A percentile compares a stretch with the other conserved stretches of the same genome.
phyloP scores from a whole-genome alignment of 2,888 invertebrate species.

The Drosophila melanosoma region DNA sequence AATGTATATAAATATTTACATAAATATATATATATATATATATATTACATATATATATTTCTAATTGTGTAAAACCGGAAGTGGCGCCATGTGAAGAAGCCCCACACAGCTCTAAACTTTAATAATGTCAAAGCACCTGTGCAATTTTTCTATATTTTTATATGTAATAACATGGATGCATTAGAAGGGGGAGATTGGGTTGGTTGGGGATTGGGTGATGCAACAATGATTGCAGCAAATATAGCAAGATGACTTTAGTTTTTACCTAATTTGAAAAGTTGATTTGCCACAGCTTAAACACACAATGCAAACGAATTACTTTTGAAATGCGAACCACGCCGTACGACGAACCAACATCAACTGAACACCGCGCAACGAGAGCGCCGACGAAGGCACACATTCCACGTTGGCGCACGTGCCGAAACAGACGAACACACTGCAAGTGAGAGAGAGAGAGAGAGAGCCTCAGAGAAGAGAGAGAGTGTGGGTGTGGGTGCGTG shows the following conservation, averaged over 20 bases:
- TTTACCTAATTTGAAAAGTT: slow-evolving; percentile 48
- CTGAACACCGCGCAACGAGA: slow-evolving; percentile 49
- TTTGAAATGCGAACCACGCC: slow-evolving; percentile 65
- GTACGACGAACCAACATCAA: slow-evolving; percentile 76
- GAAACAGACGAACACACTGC: slow-evolving; percentile 30
- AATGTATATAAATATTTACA: slow-evolving; percentile 1
- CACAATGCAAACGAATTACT: slow-evolving; percentile 33
- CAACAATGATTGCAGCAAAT: background rate
- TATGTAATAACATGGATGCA: slow-evolving; percentile 20
- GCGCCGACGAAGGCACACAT: slow-evolving; percentile 18
- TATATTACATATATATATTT: background rate
- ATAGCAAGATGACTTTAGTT: slow-evolving; percentile 4
- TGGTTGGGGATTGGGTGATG: background rate
- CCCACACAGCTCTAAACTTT: slow-evolving; percentile 19
- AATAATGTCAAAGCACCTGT: slow-evolving; percentile 37
- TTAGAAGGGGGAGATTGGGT: background rate
- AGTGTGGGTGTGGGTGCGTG: slow-evolving; percentile 1
- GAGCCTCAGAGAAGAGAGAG: background rate
- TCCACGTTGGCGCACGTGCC: slow-evolving; percentile 65
- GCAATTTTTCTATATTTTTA: slow-evolving; percentile 17
- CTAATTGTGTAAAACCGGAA: slow-evolving; percentile 29
- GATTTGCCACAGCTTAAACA: slow-evolving; percentile 28
- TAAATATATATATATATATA: slow-evolving; percentile 1
- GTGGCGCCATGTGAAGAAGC: slow-evolving; percentile 22
- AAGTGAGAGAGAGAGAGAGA: slow-evolving; percentile 5